These are phyloP conservation scores for Arrhamphus sclerolepis DNA, from an alignment of 2,797 vertebrate genomes.

Conservation along the genomic window DNA sequence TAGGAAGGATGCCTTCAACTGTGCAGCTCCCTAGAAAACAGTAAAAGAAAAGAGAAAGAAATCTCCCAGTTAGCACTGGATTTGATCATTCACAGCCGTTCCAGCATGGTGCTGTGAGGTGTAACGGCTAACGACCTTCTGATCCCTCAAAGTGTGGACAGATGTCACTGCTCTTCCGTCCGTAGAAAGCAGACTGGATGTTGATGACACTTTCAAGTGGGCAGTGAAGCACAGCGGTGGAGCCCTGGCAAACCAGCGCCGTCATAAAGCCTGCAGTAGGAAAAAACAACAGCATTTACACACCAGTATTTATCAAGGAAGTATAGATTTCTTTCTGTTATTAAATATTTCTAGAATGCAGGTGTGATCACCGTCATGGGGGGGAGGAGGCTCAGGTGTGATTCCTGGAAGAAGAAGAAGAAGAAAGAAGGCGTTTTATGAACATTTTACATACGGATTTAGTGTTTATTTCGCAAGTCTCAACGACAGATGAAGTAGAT, in stretches of 20 bases:
- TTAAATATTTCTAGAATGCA: background rate
- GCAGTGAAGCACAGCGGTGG: conserved; percentile 74
- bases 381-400: conserved; percentile 77
- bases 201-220: conserved; percentile 79
- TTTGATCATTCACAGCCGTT: no score
- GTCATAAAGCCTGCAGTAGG: conserved; percentile 74
- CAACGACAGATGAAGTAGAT: background rate
- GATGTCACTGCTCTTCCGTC: conserved; percentile 68
- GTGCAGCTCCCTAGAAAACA: conserved; percentile 68
- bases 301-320: background rate
- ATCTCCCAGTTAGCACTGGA: background rate
- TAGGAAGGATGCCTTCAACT: conserved; percentile 66
- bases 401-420: conserved; percentile 70
- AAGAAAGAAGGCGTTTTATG: background rate
- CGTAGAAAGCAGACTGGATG: conserved; percentile 82
- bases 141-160: conserved; percentile 69
- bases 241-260: conserved; percentile 74
- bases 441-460: background rate
- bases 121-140: conserved; percentile 25
- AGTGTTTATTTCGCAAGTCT: background rate
- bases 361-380: conserved; percentile 78
- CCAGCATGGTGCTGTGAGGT: background rate
- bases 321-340: no score
- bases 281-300: background rate
- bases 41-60: no score